Conservation (phyloP, 2,797 vertebrate species). For the Lerista edwardsae region DNA sequence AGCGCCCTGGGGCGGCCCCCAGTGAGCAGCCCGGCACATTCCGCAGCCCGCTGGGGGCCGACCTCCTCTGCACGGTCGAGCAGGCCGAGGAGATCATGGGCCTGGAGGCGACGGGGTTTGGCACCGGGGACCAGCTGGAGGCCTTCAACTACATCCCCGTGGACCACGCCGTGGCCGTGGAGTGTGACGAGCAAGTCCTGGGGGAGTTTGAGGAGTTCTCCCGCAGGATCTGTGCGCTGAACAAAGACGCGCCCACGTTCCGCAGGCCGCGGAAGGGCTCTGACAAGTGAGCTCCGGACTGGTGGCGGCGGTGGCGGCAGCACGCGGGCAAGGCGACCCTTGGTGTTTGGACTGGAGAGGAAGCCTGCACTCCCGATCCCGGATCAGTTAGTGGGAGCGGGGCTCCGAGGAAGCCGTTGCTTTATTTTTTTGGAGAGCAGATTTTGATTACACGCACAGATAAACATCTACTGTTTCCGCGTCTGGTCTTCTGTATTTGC, state of each 20-base stretch:
- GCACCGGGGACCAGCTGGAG: conserved; percentile 82
- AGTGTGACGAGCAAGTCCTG: conserved; percentile 95
- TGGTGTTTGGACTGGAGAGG: conserved; percentile 58
- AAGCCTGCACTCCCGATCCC: conserved; percentile 88
- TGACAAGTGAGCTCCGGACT: conserved; percentile 84
- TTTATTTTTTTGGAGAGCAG: conserved; percentile 61
- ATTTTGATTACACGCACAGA: conserved; percentile 59
- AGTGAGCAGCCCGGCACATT: conserved; percentile 44
- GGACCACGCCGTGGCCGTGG: conserved; percentile 94
- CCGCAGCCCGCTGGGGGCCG: conserved; percentile 38
- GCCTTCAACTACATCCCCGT: conserved; percentile 93
- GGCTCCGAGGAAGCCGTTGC: conserved; percentile 55
- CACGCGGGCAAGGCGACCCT: conserved; percentile 38
- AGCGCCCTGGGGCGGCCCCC: conserved; percentile 63
- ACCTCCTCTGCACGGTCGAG: conserved; percentile 89
- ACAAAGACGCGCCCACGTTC: conserved; percentile 94
- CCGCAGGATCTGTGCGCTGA: conserved; percentile 95
- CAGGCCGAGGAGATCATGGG: conserved; percentile 97
- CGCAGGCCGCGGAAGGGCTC: conserved; percentile 92
- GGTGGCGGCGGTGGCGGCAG: background rate
- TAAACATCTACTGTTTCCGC: conserved; percentile 61
- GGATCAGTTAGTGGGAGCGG: conserved; percentile 73
- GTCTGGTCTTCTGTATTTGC: conserved; percentile 60
- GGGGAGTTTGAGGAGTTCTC: conserved; percentile 98
- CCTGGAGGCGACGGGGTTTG: conserved; percentile 87